Evolutionary conservation across 2,797 vertebrate species (phyloP), one percentile per base, ranked within the genome.

Genomic region (Tenualosa ilisha): DNA sequence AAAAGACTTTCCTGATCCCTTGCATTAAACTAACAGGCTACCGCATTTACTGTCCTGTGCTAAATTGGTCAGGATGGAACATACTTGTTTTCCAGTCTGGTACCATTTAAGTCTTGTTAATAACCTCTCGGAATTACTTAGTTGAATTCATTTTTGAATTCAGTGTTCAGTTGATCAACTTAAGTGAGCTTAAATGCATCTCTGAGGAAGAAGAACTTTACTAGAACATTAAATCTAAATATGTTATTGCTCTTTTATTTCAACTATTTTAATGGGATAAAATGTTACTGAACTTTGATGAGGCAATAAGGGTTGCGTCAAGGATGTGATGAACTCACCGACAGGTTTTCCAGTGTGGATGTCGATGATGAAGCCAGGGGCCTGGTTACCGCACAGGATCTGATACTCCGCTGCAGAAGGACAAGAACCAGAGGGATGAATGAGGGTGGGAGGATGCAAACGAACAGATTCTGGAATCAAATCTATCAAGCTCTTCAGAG

Each of bases 341-440:
- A 97, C 94, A 0, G 96, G 96, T 49, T 97, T 98, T 65, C 97
- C 97, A 0, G 97, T 98, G 91, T 96, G 96, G 91, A 98, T 97
- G 90, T 99, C 97, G 0, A 97, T 97, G 91, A 98, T 96, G 65
- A 99, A 98, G 3, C 98, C 97, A 0, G 97, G 97, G 0, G 95
- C 95, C 88, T 96, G 96, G 94, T 97, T 98, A 61, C 97, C 98
- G 59, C 97, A 99, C 46, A 99, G 95, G 81, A 96, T 89, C 93
- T 97, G 97, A 91, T 98, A 98, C 88, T 97, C 96, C 0, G 95
- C 98, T 98, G 92, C 49, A 91, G 89, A 46, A 88, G 82, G 82
- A 43, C 37, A 75, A 75, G 31, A 51, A 17, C 26, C 82, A 17
- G 26, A 40, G 26, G 83, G 22, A 20, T 6, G 65, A 37, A 11